Evolutionary conservation across 2,888 invertebrate species (phyloP), one percentile per base, ranked within the genome.

Genomic region (Lithophane semibrunnea): DNA sequence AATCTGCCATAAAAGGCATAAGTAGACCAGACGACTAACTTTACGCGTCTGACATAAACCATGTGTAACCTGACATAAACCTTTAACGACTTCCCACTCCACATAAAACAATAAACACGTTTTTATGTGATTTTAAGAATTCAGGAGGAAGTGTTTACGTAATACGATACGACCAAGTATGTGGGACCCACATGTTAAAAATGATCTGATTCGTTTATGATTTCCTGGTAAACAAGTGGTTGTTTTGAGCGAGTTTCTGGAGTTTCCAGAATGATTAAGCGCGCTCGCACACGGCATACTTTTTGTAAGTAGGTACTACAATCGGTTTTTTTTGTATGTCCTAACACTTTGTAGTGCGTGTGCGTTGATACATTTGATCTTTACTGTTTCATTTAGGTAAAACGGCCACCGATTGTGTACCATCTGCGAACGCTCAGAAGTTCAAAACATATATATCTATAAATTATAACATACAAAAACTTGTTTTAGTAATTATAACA

Each of bases 81-180:
- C 13, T 52, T 67, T 80, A 63, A 73, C 69, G 68, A 52, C 65
- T 73, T 72, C 75, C 58, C 70, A 71, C 64, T 61, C 24, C n/a
- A 42, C 61, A 42, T 85, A 64, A 77, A 65, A 82, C 56, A 85
- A 85, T 85, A 82, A 83, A 85, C 77, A 73, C 10, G 61, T 66
- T 75, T 72, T 80, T 85, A 69, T 73, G 49, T 56, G 56, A 21
- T 73, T 58, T 66, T 24, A 58, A 63, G 79, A 69, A 72, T 68
- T 72, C 29, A 56, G 52, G 10, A 72, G 58, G 77, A 61, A 61
- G 52, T 85, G 77, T 82, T 82, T 85, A 82, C 63, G 74, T 82
- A 66, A 63, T 58, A 52, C 13, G 52, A 58, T 24, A 54, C 24
- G 12, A 24, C 12, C 42, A 49, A 77, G n/a, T 83, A 63, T 61